Evolutionary conservation across 1,140 invertebrate genomes (phyloP).

Genomic region (Microvelia longipes): DNA sequence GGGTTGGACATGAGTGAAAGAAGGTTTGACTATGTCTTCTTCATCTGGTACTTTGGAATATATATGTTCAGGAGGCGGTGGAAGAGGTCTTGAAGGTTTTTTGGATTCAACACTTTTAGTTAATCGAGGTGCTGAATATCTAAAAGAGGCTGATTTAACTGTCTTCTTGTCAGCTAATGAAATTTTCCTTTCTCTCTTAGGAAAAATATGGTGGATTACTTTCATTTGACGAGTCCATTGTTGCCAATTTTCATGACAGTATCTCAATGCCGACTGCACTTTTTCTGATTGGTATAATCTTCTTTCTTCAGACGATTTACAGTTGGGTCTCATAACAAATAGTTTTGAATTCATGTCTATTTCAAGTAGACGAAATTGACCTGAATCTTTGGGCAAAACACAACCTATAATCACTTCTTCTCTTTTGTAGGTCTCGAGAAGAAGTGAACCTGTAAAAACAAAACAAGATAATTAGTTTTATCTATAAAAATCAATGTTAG

Average conservation of each 20-base stretch:
- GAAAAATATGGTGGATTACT: conserved; percentile 17
- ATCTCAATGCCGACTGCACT: conserved; percentile 14
- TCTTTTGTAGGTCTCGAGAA: conserved; percentile 19
- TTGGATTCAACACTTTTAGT: neutral
- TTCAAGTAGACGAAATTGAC: conserved; percentile 18
- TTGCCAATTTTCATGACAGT: conserved; percentile 14
- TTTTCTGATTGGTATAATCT: conserved; percentile 11
- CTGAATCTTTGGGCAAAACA: conserved; percentile 10
- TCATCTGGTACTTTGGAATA: neutral
- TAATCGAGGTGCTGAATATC: conserved; percentile 3
- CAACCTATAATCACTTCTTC: conserved; percentile 22
- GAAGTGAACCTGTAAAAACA: conserved; percentile 19
- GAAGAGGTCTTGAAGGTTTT: neutral
- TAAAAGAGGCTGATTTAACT: conserved; percentile 16
- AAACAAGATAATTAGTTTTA: neutral
- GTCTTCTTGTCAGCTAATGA: conserved; percentile 15
- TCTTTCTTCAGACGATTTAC: conserved; percentile 6
- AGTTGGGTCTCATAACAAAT: conserved; percentile 7
- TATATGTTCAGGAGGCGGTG: neutral
- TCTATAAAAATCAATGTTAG: too few relatives aligned
- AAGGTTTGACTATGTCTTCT: neutral
- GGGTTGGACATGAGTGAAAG: neutral
- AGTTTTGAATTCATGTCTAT: conserved; percentile 21
- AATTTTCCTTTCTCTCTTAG: conserved; percentile 9
- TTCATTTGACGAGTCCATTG: conserved; percentile 15